A percentile compares a stretch with the other conserved stretches of the same genome.
Evolutionary conservation across 2,888 invertebrate genomes (phyloP).

Genomic region (Cephus rjabovi): DNA sequence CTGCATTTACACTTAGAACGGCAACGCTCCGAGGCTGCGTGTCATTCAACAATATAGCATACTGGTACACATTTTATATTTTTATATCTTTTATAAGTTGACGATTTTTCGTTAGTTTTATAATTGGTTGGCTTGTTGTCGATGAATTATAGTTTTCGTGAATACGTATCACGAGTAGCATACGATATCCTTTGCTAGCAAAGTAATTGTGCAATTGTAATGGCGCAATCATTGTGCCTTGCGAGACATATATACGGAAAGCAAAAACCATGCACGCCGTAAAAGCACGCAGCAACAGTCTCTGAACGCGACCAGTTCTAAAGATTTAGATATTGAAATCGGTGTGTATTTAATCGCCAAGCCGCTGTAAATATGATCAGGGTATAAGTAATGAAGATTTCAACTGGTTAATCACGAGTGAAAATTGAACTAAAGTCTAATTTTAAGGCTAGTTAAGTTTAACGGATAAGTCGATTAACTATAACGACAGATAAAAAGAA

Average conservation of each 20-base stretch:
- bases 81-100: background rate
- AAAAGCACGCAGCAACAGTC: conserved; percentile 21
- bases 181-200: conserved; percentile 3
- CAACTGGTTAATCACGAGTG: conserved; percentile 34
- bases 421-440: conserved; percentile 27
- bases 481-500: conserved; percentile 22
- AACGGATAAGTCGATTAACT: conserved; percentile 23
- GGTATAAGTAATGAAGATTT: conserved; percentile 54
- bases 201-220: conserved; percentile 8
- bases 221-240: conserved; percentile 9
- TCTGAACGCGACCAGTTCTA: conserved; percentile 29
- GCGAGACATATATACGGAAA: conserved; percentile 4
- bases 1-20: background rate
- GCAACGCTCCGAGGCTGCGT: background rate
- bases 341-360: conserved; percentile 37
- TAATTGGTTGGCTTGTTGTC: background rate
- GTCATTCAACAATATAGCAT: background rate
- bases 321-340: conserved; percentile 29
- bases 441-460: conserved; percentile 26
- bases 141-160: background rate
- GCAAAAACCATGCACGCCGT: background rate
- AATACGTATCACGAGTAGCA: background rate
- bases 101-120: background rate
- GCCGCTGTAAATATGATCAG: conserved; percentile 60
- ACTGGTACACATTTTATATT: background rate